Percentiles rank a stretch among this genome's conserved stretches.
These are phyloP conservation scores for Sapajus apella DNA, from an alignment of 2,113 vertebrate genomes.

Conservation along the genomic window DNA sequence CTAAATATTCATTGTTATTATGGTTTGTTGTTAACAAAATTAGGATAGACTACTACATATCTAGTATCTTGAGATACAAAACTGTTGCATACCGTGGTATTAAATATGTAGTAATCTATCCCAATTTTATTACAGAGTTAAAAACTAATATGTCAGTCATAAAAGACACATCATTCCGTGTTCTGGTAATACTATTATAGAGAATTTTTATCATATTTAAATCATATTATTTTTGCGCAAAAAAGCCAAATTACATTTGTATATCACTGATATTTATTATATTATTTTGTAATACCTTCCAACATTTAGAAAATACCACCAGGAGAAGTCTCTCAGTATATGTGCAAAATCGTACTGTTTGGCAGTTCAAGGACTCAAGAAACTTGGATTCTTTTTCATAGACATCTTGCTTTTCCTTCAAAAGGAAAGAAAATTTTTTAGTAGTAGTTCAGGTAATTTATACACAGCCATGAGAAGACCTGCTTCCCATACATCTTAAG, in stretches of 20 bases:
- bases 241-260: not conserved
- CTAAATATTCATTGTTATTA: not conserved
- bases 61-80: not conserved
- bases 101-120: not conserved
- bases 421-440: constrained; percentile 39
- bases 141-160: not conserved
- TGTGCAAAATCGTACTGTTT: constrained; percentile 84
- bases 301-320: constrained; percentile 84
- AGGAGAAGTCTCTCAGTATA: constrained; percentile 87
- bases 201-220: not conserved
- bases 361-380: constrained; percentile 80
- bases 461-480: not conserved
- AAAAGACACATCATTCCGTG: not conserved
- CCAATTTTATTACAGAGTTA: not conserved
- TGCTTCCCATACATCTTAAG: not conserved
- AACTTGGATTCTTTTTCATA: constrained; percentile 85
- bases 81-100: too few relatives aligned
- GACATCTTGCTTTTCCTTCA: constrained; percentile 84
- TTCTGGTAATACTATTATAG: not conserved
- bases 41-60: not conserved
- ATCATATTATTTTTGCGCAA: not conserved
- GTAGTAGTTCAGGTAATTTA: not conserved
- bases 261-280: not conserved
- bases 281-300: constrained; percentile 83
- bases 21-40: not conserved